A percentile compares a stretch with the other conserved stretches of the same genome.
Conservation (phyloP, 2,888 invertebrate species). For the Buathra laborator region DNA sequence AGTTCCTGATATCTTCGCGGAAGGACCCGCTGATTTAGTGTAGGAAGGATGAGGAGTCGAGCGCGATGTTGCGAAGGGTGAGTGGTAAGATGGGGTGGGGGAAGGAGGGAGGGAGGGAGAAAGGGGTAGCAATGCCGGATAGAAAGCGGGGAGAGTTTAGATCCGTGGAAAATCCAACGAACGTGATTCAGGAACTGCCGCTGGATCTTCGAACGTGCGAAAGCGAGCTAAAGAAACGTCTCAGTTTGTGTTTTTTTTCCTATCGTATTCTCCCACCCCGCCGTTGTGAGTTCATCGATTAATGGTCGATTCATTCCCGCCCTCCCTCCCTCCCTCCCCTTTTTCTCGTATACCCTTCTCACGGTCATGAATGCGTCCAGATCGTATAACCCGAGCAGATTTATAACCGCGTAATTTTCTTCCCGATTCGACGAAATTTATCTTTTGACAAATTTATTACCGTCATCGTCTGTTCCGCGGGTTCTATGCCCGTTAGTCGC, state of each 20-base stretch:
- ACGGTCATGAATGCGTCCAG: constrained; percentile 13
- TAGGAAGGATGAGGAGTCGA: constrained; percentile 56
- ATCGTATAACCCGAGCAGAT: constrained; percentile 41
- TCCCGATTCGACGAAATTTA: constrained; percentile 45
- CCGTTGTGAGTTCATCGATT: constrained; percentile 59
- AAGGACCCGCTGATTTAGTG: constrained; percentile 73
- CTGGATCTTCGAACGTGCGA: constrained; percentile 26
- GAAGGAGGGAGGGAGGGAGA: neutral
- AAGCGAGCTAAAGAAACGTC: constrained; percentile 11
- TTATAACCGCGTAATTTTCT: constrained; percentile 60
- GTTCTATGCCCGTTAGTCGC: neutral
- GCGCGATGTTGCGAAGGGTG: neutral
- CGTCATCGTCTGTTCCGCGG: neutral
- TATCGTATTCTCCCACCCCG: neutral
- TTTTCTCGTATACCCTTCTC: constrained; percentile 19
- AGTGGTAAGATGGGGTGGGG: neutral
- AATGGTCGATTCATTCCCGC: constrained; percentile 46
- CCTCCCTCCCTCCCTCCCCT: neutral
- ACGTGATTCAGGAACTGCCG: constrained; percentile 60
- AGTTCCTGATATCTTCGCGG: constrained; percentile 74
- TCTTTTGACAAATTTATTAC: constrained; percentile 62
- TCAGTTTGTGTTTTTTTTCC: constrained; percentile 11
- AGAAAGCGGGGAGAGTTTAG: constrained; percentile 4
- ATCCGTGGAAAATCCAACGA: constrained; percentile 50
- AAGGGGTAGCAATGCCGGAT: neutral